phyloP scores from a whole-genome alignment of 2,888 invertebrate genomes.

The Subacronicta megacephala region DNA sequence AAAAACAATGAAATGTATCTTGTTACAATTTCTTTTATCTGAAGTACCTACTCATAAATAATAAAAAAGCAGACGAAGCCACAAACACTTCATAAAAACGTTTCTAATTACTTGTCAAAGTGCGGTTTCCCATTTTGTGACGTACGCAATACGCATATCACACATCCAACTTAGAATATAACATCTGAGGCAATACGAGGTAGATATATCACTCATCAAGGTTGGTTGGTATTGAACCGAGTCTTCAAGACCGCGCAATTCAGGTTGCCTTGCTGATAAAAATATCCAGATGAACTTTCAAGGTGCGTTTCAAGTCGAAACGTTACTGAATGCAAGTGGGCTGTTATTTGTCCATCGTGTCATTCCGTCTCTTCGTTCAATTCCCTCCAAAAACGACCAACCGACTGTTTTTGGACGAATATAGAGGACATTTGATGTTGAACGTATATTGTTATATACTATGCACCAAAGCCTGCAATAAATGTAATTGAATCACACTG shows the following conservation, averaged over 20 bases:
- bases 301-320: too few relatives aligned
- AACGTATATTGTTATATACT: too few relatives aligned
- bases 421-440: too few relatives aligned
- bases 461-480: too few relatives aligned
- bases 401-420: too few relatives aligned
- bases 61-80: background rate
- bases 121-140: background rate
- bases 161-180: background rate
- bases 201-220: background rate
- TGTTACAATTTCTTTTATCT: background rate
- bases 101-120: background rate
- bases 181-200: background rate
- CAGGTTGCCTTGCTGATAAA: slow-evolving; percentile 7
- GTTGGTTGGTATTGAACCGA: background rate
- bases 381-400: too few relatives aligned
- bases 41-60: background rate
- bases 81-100: background rate
- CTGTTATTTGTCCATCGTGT: too few relatives aligned
- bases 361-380: too few relatives aligned
- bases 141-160: background rate
- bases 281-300: slow-evolving; percentile 14
- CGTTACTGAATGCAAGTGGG: too few relatives aligned
- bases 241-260: background rate
- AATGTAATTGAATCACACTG: too few relatives aligned
- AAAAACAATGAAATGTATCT: background rate